These are phyloP conservation scores for Nematostella vectensis DNA, from an alignment of 92 coral and sea anemone genomes.

Conservation along the genomic window DNA sequence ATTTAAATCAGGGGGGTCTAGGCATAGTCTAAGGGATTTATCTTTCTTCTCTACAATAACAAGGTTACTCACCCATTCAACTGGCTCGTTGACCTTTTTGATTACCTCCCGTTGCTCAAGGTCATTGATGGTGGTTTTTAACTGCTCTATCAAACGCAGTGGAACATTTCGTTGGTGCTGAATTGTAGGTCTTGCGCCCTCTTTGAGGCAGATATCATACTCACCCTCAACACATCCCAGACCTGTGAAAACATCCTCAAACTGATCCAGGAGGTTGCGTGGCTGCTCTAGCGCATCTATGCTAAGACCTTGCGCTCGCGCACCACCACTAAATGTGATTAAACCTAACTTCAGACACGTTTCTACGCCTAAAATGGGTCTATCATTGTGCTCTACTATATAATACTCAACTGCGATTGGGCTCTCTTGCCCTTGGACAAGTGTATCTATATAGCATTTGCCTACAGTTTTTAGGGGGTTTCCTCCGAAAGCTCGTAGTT, in stretches of 20 bases:
- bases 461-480: constrained; percentile 24
- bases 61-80: no score
- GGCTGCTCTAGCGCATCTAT: constrained; percentile 1
- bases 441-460: constrained; percentile 14
- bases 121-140: not conserved
- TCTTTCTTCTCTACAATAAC: no score
- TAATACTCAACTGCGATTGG: constrained; percentile 22
- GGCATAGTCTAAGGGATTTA: no score
- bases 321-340: constrained; percentile 1
- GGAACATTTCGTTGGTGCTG: no score
- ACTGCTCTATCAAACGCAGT: no score
- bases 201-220: no score
- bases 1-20: no score
- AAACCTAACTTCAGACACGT: constrained; percentile 19
- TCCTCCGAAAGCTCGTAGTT: constrained; percentile 25
- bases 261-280: not conserved
- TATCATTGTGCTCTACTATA: constrained; percentile 28
- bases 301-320: not conserved
- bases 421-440: constrained; percentile 2
- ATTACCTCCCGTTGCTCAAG: no score
- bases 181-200: no score
- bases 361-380: constrained; percentile 32
- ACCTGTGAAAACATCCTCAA: constrained; percentile 1
- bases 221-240: no score
- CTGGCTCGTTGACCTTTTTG: no score